These are phyloP conservation scores for Artemia sp. DNA, from an alignment of 2,888 invertebrate species.

Conservation along the genomic window DNA sequence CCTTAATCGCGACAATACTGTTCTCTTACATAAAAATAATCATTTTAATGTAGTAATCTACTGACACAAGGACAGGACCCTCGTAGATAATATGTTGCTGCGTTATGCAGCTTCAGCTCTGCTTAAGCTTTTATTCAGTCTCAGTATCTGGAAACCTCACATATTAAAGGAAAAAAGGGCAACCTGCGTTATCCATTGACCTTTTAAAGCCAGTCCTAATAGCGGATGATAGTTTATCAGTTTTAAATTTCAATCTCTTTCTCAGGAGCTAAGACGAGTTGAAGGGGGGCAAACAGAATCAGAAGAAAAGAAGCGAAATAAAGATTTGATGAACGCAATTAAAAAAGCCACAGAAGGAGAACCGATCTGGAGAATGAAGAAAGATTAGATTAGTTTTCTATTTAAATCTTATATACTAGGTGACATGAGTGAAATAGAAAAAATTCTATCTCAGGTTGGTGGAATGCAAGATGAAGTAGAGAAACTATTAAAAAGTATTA, in stretches of 20 bases:
- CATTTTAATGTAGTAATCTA: too few relatives aligned
- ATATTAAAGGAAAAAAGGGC: too few relatives aligned
- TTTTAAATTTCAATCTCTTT: neutral
- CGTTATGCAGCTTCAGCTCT: too few relatives aligned
- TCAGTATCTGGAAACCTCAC: too few relatives aligned
- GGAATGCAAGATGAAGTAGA: neutral
- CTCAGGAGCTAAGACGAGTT: neutral
- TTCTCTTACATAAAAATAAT: too few relatives aligned
- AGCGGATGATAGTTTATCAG: neutral
- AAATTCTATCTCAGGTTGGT: neutral
- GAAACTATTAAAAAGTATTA: neutral
- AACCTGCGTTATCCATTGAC: too few relatives aligned
- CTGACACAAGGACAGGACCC: too few relatives aligned
- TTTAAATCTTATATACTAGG: neutral
- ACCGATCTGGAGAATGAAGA: slow-evolving; percentile 6
- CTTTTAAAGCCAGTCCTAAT: neutral
- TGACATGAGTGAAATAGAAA: slow-evolving; percentile 5
- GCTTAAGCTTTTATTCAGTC: too few relatives aligned
- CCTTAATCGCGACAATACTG: too few relatives aligned
- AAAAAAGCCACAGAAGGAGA: neutral
- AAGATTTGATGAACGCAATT: slow-evolving; percentile 6
- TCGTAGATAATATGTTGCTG: too few relatives aligned
- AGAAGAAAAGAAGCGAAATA: slow-evolving; percentile 11
- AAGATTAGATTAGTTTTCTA: neutral
- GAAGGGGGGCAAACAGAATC: neutral